A percentile compares a stretch with the other conserved stretches of the same genome.
phyloP scores from a whole-genome alignment of 2,113 vertebrate species.

The Upupa epops region DNA sequence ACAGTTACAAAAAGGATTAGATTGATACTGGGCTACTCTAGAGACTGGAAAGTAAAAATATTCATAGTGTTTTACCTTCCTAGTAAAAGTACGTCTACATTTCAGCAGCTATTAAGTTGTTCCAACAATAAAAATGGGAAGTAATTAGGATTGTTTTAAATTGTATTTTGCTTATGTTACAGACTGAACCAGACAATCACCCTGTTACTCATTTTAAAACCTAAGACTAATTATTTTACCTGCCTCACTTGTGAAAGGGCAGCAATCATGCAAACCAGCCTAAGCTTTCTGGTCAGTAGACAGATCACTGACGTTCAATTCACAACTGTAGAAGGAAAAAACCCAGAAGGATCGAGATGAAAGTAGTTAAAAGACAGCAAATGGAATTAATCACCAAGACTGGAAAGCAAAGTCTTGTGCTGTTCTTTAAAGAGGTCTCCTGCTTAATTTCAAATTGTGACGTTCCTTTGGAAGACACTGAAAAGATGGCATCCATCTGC shows the following conservation, averaged over 20 bases:
- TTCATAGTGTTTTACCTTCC: not conserved
- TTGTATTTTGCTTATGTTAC: not conserved
- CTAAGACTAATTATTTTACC: not conserved
- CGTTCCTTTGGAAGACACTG: conserved; percentile 1
- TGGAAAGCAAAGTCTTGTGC: conserved; percentile 34
- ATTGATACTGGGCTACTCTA: not conserved
- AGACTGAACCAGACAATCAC: not conserved
- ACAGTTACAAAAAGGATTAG: not conserved
- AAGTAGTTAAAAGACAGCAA: not conserved
- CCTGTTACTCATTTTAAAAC: not conserved
- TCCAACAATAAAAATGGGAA: not conserved
- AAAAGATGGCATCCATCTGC: conserved; percentile 12
- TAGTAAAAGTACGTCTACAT: not conserved
- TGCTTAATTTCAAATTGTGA: conserved; percentile 7
- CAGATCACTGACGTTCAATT: not conserved
- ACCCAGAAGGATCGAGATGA: not conserved
- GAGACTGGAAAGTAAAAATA: not conserved
- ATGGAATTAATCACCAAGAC: not conserved
- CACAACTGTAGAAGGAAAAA: not conserved
- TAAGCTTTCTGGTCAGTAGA: not conserved
- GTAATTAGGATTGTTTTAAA: not conserved
- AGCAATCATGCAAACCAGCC: not conserved
- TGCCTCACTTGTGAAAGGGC: not conserved
- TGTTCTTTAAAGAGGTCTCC: not conserved
- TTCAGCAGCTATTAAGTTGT: not conserved